Conservation (phyloP, 2,797 vertebrate species). For the Aplochiton taeniatus region DNA sequence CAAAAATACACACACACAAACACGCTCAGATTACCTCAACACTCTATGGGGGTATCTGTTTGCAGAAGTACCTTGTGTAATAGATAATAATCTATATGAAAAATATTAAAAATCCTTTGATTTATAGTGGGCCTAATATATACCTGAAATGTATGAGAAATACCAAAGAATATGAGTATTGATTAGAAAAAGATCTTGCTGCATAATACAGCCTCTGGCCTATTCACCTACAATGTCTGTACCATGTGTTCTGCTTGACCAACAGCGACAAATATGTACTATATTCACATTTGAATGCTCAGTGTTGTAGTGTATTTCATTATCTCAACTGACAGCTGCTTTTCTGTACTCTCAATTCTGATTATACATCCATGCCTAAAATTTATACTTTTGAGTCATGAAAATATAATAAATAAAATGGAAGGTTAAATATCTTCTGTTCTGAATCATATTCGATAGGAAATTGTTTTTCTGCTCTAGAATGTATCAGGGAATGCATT, state of each 20-base stretch:
- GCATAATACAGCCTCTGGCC: too few relatives aligned
- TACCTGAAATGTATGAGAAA: too few relatives aligned
- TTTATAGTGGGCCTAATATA: too few relatives aligned
- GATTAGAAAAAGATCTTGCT: too few relatives aligned
- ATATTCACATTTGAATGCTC: slow-evolving; percentile 5
- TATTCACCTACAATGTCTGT: too few relatives aligned
- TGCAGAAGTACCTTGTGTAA: background rate
- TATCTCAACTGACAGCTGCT: slow-evolving; percentile 10
- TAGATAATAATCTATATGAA: too few relatives aligned
- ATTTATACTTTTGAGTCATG: background rate
- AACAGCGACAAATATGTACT: background rate
- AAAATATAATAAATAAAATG: too few relatives aligned
- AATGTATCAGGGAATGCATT: slow-evolving; percentile 28
- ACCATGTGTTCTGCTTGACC: too few relatives aligned
- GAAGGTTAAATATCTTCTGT: slow-evolving; percentile 2
- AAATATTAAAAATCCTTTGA: too few relatives aligned
- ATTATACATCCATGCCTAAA: slow-evolving; percentile 35
- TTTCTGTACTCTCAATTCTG: slow-evolving; percentile 18
- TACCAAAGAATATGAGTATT: too few relatives aligned
- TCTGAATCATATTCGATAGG: slow-evolving; percentile 39
- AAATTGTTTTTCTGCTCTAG: slow-evolving; percentile 44
- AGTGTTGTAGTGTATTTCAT: background rate
- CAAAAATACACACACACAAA: background rate
- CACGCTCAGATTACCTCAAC: background rate
- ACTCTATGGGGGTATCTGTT: slow-evolving; percentile 3